Conservation (phyloP, 2,797 vertebrate species). For the Pangasius sanitwongsei region DNA sequence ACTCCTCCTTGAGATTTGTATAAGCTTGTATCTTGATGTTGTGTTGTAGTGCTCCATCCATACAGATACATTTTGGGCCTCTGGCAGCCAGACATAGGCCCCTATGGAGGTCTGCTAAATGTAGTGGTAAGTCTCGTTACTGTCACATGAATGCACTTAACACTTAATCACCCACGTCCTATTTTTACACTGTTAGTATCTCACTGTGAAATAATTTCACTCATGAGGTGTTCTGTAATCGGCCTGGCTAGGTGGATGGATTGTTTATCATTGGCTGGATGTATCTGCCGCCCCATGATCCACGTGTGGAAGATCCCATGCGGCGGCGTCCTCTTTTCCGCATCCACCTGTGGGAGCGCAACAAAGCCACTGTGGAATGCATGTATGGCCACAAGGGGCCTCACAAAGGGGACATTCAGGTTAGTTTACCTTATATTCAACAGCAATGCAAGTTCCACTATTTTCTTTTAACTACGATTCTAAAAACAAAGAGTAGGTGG, state of each 20-base stretch:
- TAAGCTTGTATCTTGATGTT: conserved; percentile 42
- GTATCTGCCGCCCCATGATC: conserved; percentile 97
- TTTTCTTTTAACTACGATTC: background rate
- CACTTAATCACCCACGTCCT: background rate
- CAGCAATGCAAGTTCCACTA: background rate
- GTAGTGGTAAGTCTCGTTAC: conserved; percentile 86
- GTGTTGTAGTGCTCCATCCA: conserved; percentile 86
- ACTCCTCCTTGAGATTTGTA: background rate
- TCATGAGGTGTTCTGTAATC: background rate
- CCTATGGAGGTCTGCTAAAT: conserved; percentile 95
- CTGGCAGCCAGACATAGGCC: conserved; percentile 99
- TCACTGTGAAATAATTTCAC: background rate
- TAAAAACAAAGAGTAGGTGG: background rate
- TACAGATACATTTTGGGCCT: conserved; percentile 93
- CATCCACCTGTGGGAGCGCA: conserved; percentile 91
- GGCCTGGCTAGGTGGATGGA: conserved; percentile 85
- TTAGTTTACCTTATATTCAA: conserved; percentile 55
- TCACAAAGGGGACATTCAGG: conserved; percentile 97
- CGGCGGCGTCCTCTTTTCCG: conserved; percentile 93
- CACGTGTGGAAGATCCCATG: conserved; percentile 95
- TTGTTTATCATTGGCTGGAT: conserved; percentile 98
- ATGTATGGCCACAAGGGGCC: conserved; percentile 98
- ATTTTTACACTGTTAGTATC: conserved; percentile 2
- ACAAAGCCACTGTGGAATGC: conserved; percentile 91
- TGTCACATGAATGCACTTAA: background rate